Conservation (phyloP, 1,140 invertebrate species). For the Drosophila saltans region DNA sequence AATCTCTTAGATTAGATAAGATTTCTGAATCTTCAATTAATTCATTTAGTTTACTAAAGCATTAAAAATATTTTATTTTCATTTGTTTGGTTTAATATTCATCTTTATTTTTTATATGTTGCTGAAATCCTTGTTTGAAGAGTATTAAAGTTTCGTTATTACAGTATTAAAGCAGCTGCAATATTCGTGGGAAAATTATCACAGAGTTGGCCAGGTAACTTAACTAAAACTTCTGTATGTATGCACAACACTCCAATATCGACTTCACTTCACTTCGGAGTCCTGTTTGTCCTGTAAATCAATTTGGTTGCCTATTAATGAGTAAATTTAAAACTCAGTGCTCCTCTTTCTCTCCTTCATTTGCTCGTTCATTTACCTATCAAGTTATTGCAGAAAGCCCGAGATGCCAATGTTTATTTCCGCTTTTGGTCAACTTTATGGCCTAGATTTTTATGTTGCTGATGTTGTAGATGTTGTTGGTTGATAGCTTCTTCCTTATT, state of each 20-base stretch:
- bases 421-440: constrained; percentile 30
- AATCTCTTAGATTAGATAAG: too few relatives aligned
- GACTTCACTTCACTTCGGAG: neutral
- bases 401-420: constrained; percentile 17
- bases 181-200: too few relatives aligned
- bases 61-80: too few relatives aligned
- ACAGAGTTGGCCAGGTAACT: constrained; percentile 36
- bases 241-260: too few relatives aligned
- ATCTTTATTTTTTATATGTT: too few relatives aligned
- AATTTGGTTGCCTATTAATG: constrained; percentile 27
- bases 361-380: neutral
- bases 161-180: too few relatives aligned
- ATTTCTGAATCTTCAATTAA: too few relatives aligned
- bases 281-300: neutral
- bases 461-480: neutral
- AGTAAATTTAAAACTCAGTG: constrained; percentile 23
- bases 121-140: too few relatives aligned
- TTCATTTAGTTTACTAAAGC: too few relatives aligned
- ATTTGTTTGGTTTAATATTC: too few relatives aligned
- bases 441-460: constrained; percentile 3
- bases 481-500: neutral
- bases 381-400: neutral
- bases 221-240: constrained; percentile 18
- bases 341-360: constrained; percentile 44
- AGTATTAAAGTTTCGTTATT: too few relatives aligned